These are phyloP conservation scores for Pleuronectes platessa DNA, from an alignment of 2,113 vertebrate species.

Conservation along the genomic window DNA sequence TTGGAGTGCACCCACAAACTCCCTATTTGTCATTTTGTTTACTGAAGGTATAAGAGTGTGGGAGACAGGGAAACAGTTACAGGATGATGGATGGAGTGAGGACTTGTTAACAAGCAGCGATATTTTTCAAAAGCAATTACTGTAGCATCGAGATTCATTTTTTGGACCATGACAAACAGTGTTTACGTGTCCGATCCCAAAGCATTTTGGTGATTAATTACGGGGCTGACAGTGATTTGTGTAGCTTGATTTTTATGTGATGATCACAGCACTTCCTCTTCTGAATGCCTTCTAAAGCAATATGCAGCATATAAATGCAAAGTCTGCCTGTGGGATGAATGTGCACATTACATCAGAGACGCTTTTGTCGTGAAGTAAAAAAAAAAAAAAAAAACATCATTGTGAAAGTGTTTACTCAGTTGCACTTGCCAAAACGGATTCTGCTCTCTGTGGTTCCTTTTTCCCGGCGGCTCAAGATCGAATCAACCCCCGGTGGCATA, in stretches of 20 bases:
- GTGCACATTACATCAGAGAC: slow-evolving; percentile 15
- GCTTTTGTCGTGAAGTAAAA: slow-evolving; percentile 17
- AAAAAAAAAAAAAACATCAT: slow-evolving; percentile 1
- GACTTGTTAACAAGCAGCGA: slow-evolving; percentile 58
- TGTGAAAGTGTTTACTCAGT: slow-evolving; percentile 34
- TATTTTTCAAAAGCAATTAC: slow-evolving; percentile 65
- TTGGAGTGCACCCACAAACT: background rate
- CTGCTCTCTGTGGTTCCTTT: background rate
- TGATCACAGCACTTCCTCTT: slow-evolving; percentile 49
- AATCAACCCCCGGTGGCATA: background rate
- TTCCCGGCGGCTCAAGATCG: slow-evolving; percentile 12
- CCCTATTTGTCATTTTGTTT: slow-evolving; percentile 13
- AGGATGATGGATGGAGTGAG: slow-evolving; percentile 53
- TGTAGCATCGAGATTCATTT: slow-evolving; percentile 47
- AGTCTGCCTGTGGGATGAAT: slow-evolving; percentile 24
- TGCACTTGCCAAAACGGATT: slow-evolving; percentile 9
- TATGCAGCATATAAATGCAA: slow-evolving; percentile 8
- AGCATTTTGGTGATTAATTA: slow-evolving; percentile 58
- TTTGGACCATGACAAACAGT: slow-evolving; percentile 41
- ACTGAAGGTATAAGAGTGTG: background rate
- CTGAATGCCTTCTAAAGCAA: slow-evolving; percentile 20
- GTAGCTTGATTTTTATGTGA: slow-evolving; percentile 47
- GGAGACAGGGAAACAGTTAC: slow-evolving; percentile 5
- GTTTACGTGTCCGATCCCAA: slow-evolving; percentile 55
- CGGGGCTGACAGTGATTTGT: slow-evolving; percentile 53